phyloP scores from a whole-genome alignment of 2,113 vertebrate species.

The Siphamia tubifer region DNA sequence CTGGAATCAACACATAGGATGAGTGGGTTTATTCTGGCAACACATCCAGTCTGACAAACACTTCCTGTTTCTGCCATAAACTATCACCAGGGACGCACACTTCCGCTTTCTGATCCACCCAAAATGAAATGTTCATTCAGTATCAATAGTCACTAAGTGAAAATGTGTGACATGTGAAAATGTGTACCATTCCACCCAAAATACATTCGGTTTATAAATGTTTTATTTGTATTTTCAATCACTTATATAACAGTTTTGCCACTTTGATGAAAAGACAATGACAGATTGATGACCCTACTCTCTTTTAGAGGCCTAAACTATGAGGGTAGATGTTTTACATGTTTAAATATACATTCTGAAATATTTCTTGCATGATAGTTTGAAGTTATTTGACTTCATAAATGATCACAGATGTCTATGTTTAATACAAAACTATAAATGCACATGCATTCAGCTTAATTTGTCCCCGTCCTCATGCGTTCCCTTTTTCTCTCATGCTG shows the following conservation, averaged over 20 bases:
- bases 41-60: conserved; percentile 42
- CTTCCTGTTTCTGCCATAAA: conserved; percentile 71
- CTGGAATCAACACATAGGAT: not conserved
- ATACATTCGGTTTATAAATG: too few species aligned
- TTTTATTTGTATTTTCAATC: not conserved
- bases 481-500: not conserved
- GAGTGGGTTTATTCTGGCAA: not conserved
- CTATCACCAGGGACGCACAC: conserved; percentile 65
- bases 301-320: not conserved
- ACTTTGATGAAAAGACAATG: too few species aligned
- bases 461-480: not conserved
- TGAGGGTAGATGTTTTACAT: not conserved
- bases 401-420: not conserved
- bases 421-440: not conserved
- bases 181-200: not conserved
- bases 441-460: not conserved
- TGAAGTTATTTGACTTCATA: not conserved
- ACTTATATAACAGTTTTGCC: not conserved
- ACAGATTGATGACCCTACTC: not conserved
- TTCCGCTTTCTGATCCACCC: conserved; percentile 69
- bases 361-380: not conserved
- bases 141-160: not conserved
- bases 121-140: conserved; percentile 4
- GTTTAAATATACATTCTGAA: not conserved
- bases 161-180: not conserved